These are phyloP conservation scores for Lycodopsis pacificus DNA, from an alignment of 2,797 vertebrate species.

Conservation along the genomic window DNA sequence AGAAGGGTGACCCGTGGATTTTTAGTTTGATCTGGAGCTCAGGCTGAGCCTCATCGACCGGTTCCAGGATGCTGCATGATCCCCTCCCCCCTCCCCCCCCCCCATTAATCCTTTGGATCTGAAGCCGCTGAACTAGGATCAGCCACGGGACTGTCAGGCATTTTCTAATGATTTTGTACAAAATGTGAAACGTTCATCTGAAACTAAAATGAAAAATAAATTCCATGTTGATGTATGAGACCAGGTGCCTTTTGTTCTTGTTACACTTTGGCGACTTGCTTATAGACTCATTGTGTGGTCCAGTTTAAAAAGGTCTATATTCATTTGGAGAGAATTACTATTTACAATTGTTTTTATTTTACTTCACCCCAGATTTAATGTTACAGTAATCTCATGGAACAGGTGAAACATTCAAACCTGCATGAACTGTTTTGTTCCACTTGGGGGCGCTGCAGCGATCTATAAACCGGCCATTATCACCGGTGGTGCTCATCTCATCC, in stretches of 20 bases:
- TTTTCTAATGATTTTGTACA: constrained; percentile 89
- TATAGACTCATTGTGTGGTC: not conserved
- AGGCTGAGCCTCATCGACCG: constrained; percentile 48
- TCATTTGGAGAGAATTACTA: not conserved
- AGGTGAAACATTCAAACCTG: not conserved
- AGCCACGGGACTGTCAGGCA: constrained; percentile 57
- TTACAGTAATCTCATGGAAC: not conserved
- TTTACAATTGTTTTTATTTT: not conserved
- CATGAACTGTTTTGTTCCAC: not conserved
- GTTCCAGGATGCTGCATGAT: constrained; percentile 64
- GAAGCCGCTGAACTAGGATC: constrained; percentile 46
- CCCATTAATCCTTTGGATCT: constrained; percentile 51
- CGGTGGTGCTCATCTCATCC: not conserved
- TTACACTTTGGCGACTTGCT: not conserved
- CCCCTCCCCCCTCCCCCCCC: not conserved
- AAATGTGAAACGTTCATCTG: constrained; percentile 86
- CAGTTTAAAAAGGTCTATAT: not conserved
- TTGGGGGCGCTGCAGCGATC: not conserved
- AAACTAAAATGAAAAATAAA: constrained; percentile 82
- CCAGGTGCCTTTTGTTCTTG: constrained; percentile 38
- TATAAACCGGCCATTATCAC: not conserved
- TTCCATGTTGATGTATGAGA: constrained; percentile 76
- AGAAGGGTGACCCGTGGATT: constrained; percentile 30
- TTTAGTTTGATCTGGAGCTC: constrained; percentile 41
- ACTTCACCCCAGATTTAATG: not conserved